Evolutionary conservation across 1,140 invertebrate species (phyloP).

Genomic region (Sipha flava): DNA sequence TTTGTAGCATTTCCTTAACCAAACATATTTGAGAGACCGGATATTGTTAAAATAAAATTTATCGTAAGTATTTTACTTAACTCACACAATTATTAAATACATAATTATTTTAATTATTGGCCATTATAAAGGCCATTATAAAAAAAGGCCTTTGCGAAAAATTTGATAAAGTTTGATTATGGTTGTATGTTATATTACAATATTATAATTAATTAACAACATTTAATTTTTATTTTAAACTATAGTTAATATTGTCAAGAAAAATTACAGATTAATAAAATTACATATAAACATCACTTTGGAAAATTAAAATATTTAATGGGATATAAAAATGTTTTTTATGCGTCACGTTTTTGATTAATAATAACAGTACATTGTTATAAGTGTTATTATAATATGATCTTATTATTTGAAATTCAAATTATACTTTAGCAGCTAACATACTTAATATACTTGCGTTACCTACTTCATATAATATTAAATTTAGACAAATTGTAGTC

Average conservation of each 20-base stretch:
- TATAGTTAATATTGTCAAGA: too few species aligned
- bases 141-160: too few species aligned
- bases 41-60: background rate
- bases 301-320: background rate
- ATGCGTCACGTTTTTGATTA: constrained; percentile 1
- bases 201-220: too few species aligned
- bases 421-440: background rate
- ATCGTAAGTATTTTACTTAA: background rate
- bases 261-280: too few species aligned
- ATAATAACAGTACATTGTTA: background rate
- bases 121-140: too few species aligned
- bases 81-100: background rate
- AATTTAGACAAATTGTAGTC: background rate
- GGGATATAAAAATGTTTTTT: background rate
- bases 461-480: background rate
- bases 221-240: too few species aligned
- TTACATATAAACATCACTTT: background rate
- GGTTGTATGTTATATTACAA: too few species aligned
- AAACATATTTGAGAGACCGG: background rate
- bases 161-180: too few species aligned
- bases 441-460: background rate
- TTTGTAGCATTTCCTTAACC: background rate
- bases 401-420: background rate
- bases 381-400: background rate
- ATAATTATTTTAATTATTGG: too few species aligned